Base-by-base conservation (phyloP, 2,888 invertebrate species). In the Fissipunctia ypsillon region DNA sequence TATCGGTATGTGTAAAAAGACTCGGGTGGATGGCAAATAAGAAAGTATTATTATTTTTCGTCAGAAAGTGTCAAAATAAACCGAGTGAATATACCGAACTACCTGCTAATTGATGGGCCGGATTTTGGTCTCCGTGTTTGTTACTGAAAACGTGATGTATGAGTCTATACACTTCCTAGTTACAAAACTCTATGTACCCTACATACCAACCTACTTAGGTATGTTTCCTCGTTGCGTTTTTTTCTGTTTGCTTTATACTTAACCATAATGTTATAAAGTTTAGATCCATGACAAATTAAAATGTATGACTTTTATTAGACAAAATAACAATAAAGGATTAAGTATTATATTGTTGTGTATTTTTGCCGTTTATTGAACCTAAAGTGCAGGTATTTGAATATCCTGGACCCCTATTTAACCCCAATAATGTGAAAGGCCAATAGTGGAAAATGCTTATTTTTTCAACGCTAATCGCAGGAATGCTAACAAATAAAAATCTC, bases 211-310 rank as follows among this genome's bases (percentile, higher is more conserved):
- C 45, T 45, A 48, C 7, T 19, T 54, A 28, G 9, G 54, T 9
- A 28, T 59, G 31, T 48, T 61, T 19, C 35, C 31, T 25, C 28
- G 25, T 28, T 28, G 14, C 28, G 5, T 72, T 80, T 78, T 14
- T 38, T 61, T 74, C 3, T 25, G 41, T 52, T 72, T 59, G 60
- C 19, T n/a, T n/a, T n/a, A n/a, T n/a, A n/a, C n/a, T 80, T 59
- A 57, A 28, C 12, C 45, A 35, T 28, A 28, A 25, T 52, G 50
- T 70, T 76, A 66, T 54, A 59, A 70, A 76, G 9, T 70, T 81
- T 57, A 57, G 48, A 38, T 59, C 83, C 66, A 80, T 80, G 79
- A 80, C 83, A 82, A 71, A 67, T 64, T 64, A 60, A 50, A 54
- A 54, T 68, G 63, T 71, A 67, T 77, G 57, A 59, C 52, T 63